Conservation (phyloP, 2,113 vertebrate genomes). For the Chaenocephalus aceratus region DNA sequence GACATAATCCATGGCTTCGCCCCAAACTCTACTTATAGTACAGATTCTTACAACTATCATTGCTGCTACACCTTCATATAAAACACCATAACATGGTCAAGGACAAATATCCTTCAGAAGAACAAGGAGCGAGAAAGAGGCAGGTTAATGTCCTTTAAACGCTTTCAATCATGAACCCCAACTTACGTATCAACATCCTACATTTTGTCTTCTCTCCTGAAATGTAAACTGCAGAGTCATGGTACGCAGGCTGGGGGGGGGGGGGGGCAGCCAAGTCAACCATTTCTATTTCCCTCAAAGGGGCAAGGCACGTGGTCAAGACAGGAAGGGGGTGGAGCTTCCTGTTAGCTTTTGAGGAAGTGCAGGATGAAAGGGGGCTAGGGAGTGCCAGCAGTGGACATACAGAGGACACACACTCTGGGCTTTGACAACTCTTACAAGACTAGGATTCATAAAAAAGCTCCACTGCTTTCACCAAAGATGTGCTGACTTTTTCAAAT, state of each 20-base stretch:
- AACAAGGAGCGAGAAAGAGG: neutral
- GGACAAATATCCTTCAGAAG: conserved; percentile 20
- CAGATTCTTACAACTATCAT: conserved; percentile 20
- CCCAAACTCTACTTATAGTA: conserved; percentile 30
- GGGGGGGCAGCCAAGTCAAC: neutral
- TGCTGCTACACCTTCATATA: conserved; percentile 47
- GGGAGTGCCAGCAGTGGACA: conserved; percentile 57
- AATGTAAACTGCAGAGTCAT: conserved; percentile 57
- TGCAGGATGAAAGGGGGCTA: conserved; percentile 38
- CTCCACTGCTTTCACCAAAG: neutral
- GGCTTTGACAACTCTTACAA: conserved; percentile 19
- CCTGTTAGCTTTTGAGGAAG: conserved; percentile 72
- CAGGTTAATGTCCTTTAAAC: neutral
- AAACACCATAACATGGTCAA: conserved; percentile 29
- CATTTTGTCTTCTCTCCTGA: conserved; percentile 1
- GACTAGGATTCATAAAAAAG: neutral
- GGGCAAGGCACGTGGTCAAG: neutral
- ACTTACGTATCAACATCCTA: neutral
- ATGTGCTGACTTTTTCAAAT: neutral
- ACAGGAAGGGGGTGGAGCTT: conserved; percentile 73
- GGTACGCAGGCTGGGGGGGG: neutral
- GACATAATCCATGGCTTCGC: conserved; percentile 35
- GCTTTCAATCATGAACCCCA: neutral
- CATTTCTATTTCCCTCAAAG: conserved; percentile 37
- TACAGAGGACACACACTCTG: conserved; percentile 26